Evolutionary conservation across 2,113 vertebrate genomes (phyloP), one percentile per base, ranked within the genome.

Genomic region (Lepisosteus oculatus): DNA sequence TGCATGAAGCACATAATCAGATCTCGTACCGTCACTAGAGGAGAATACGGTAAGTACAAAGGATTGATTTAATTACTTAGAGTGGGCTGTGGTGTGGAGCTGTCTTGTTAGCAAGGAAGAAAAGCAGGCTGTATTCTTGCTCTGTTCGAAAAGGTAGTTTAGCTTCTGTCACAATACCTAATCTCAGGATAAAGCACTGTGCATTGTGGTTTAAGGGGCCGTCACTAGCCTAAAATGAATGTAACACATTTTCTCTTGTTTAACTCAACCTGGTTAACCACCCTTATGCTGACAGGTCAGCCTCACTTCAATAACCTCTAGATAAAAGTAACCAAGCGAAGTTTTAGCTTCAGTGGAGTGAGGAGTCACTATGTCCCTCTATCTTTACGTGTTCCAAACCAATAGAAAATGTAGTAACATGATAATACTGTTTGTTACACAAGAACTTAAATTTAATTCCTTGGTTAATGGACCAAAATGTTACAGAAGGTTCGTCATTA

Each of bases 51-150:
- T 89, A 93, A 94, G 95, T 92, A 94, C 95, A 95, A 97, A 96
- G 94, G 92, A 92, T 94, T 95, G 95, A 95, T 98, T 97, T 97
- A 96, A 98, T 97, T 96, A 97, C 93, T 93, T 93, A 93, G 94
- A 96, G 95, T 89, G 91, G 93, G 92, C 89, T 93, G 92, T 87
- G 93, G 92, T 93, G 90, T 85, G 89, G 91, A 93, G 92, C 91
- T 85, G 93, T 93, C 94, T 94, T 91, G 94, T 94, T 96, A 95
- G 91, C 41, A 83, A 84, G 83, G 91, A 94, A 93, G 90, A 92
- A 93, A 93, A 91, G 88, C 85, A 88, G 93, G 88, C 90, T 90
- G 92, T 91, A 92, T 95, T 93, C 94, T 89, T 88, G 92, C 92
- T 89, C 83, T 79, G 87, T 84, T 92, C 89, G 77, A 91, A 89